These are phyloP conservation scores for rat (Rattus norvegicus) DNA, from an alignment of 2,113 vertebrate genomes.

Conservation along the genomic window GRCr8 NC_086026.1:30061501-30062000, in stretches of 20 bases:
- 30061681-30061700: not conserved
- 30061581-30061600: not conserved
- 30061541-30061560: not conserved
- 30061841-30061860: not conserved
- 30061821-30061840: accelerated
- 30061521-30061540: not conserved
- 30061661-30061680: not conserved
- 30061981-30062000: not conserved
- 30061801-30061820: not conserved
- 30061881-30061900: not conserved
- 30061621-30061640: not conserved
- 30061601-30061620: not conserved
- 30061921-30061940: not conserved
- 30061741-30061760: not conserved
- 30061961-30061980: not conserved
- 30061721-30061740: not conserved
- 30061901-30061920: not conserved
- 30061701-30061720: not conserved
- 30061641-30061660: not conserved
- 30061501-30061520: not conserved
- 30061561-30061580: too few species aligned
- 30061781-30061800: not conserved
- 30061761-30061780: not conserved
- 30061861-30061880: not conserved
- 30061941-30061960: not conserved